Evolutionary conservation across 2,113 vertebrate genomes (phyloP).

Genomic region (Rallus limicola): DNA sequence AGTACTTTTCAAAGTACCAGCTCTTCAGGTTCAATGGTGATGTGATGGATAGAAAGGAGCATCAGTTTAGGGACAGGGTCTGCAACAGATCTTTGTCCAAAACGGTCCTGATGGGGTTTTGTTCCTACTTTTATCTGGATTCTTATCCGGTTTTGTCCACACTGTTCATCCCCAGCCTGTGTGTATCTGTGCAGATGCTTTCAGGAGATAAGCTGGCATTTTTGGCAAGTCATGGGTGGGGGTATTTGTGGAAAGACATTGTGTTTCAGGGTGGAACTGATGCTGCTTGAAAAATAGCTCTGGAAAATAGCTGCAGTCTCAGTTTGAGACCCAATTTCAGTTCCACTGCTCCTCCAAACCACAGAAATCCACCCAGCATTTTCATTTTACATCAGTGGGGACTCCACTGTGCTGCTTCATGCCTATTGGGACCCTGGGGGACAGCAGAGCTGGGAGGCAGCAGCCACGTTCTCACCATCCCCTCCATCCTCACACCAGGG

Average conservation of each 20-base stretch:
- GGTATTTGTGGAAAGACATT: background rate
- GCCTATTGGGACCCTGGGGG: rapidly evolving
- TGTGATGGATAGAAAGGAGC: background rate
- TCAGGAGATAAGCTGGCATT: background rate
- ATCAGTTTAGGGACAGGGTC: background rate
- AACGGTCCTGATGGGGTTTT: background rate
- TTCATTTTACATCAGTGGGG: background rate
- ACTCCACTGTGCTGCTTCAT: background rate
- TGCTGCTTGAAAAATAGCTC: background rate
- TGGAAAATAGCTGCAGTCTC: background rate
- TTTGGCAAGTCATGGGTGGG: background rate
- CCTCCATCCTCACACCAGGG: background rate
- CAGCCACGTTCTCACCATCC: background rate
- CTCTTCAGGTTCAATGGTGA: background rate
- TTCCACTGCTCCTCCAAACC: background rate
- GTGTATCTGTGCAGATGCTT: background rate
- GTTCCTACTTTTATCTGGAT: background rate
- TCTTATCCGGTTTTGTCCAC: rapidly evolving
- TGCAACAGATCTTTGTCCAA: background rate
- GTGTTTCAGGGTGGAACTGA: background rate
- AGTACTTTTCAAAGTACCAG: background rate
- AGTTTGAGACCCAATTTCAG: background rate
- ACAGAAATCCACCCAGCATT: background rate
- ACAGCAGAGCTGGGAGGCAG: background rate
- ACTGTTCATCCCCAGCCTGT: background rate